A percentile compares a stretch with the other conserved stretches of the same genome.
These are phyloP conservation scores for Bubo blakistoni DNA, from an alignment of 2,113 vertebrate genomes.

Conservation along the genomic window DNA sequence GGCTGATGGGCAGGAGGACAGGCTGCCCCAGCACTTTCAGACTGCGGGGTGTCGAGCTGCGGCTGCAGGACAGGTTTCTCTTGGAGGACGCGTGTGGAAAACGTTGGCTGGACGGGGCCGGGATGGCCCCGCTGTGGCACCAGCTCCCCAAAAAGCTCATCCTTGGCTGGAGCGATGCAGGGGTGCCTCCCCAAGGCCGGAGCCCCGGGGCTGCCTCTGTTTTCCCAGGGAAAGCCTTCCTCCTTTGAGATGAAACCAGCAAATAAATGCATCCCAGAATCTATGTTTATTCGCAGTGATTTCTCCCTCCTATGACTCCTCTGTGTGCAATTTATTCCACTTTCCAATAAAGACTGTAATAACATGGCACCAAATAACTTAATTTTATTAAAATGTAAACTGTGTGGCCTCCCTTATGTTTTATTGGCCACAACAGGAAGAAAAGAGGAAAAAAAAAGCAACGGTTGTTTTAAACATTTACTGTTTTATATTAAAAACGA, in stretches of 20 bases:
- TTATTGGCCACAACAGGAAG: conserved; percentile 30
- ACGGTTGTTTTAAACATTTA: conserved; percentile 46
- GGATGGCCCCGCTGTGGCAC: not conserved
- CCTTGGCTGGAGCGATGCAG: not conserved
- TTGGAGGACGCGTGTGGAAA: not conserved
- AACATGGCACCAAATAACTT: conserved; percentile 65
- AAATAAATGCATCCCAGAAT: conserved; percentile 67
- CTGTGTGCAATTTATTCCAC: conserved; percentile 75
- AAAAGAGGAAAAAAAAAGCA: not conserved
- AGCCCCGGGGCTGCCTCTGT: fast-evolving
- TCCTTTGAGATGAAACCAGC: conserved; percentile 42
- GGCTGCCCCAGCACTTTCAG: not conserved
- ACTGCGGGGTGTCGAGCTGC: fast-evolving
- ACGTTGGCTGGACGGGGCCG: not conserved
- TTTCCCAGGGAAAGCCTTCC: not conserved
- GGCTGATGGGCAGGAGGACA: not conserved
- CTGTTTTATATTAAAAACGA: conserved; percentile 45
- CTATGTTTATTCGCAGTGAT: conserved; percentile 68
- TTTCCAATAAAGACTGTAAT: conserved; percentile 72
- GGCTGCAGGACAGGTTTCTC: not conserved
- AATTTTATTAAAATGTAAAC: conserved; percentile 69
- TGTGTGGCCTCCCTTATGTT: conserved; percentile 17
- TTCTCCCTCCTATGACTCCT: conserved; percentile 64
- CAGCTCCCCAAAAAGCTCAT: not conserved
- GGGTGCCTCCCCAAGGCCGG: not conserved